Percentiles rank a stretch among this genome's conserved stretches.
Evolutionary conservation across 2,888 invertebrate species (phyloP).

Genomic region (Pteria penguin): DNA sequence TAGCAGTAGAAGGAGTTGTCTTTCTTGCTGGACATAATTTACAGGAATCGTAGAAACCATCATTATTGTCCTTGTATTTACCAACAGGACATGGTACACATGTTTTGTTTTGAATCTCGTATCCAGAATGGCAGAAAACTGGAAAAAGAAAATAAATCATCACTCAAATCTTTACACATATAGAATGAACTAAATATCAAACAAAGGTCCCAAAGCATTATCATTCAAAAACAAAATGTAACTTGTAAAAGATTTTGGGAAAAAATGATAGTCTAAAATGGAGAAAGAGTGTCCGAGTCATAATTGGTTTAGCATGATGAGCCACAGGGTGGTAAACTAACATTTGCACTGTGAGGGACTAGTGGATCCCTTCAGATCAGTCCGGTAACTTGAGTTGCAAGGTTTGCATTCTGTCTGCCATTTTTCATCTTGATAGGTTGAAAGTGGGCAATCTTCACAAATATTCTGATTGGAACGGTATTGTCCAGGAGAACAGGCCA

Average conservation of each 20-base stretch:
- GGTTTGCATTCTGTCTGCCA: conserved; percentile 89
- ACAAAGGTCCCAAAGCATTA: too few species aligned
- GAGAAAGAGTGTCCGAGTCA: too few species aligned
- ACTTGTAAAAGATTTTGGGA: too few species aligned
- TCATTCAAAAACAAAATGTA: too few species aligned
- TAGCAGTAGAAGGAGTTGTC: conserved; percentile 24
- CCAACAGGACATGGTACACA: conserved; percentile 33
- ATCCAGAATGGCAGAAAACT: conserved; percentile 56
- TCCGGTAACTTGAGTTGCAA: conserved; percentile 50
- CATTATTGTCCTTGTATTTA: conserved; percentile 28
- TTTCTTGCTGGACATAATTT: conserved; percentile 16
- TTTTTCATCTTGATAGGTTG: conserved; percentile 76
- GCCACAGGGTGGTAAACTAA: too few species aligned
- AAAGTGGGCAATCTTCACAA: conserved; percentile 87
- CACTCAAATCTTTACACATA: too few species aligned
- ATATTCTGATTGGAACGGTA: conserved; percentile 85
- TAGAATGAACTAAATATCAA: too few species aligned
- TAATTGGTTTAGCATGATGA: too few species aligned
- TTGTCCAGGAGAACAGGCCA: conserved; percentile 90
- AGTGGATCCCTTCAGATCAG: conserved; percentile 78
- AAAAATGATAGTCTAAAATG: too few species aligned
- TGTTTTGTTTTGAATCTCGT: conserved; percentile 25
- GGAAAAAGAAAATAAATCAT: conserved; percentile 10
- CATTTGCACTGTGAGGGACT: conserved; percentile 46
- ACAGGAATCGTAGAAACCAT: conserved; percentile 13